phyloP scores from a whole-genome alignment of 1,140 invertebrate species.

The Philopotamus ludificatus region DNA sequence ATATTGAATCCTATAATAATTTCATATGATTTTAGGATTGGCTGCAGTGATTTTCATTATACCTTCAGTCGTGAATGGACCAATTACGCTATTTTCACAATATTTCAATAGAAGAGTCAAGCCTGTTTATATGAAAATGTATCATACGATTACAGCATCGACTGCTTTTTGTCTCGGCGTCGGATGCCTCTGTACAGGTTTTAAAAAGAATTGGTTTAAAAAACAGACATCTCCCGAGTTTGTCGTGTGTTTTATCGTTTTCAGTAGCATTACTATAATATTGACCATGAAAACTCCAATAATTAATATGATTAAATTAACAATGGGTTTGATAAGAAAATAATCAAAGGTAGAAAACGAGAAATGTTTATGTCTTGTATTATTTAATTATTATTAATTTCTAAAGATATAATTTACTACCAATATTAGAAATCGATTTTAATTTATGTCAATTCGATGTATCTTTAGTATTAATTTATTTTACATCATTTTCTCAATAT shows the following conservation, averaged over 20 bases:
- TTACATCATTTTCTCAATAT: too few relatives aligned
- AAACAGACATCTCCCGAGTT: constrained; percentile 16
- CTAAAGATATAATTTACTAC: too few relatives aligned
- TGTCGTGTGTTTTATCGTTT: constrained; percentile 23
- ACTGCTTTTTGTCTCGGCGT: constrained; percentile 27
- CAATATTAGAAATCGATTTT: too few relatives aligned
- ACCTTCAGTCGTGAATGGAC: constrained; percentile 25
- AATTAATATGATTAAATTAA: constrained; percentile 19
- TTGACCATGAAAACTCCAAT: constrained; percentile 31
- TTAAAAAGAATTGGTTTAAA: constrained; percentile 30
- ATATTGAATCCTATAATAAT: background rate
- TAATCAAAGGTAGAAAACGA: too few relatives aligned
- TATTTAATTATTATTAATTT: too few relatives aligned
- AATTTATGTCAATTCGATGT: too few relatives aligned
- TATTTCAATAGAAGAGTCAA: constrained; percentile 9
- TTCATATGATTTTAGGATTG: constrained; percentile 32
- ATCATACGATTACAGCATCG: constrained; percentile 22
- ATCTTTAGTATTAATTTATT: too few relatives aligned
- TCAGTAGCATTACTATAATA: constrained; percentile 27
- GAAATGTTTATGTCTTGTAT: too few relatives aligned
- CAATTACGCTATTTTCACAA: constrained; percentile 14
- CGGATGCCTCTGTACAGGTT: constrained; percentile 21
- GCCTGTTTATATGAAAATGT: constrained; percentile 27
- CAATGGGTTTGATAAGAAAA: constrained; percentile 6
- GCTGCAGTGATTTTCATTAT: constrained; percentile 22